phyloP scores from a whole-genome alignment of 2,113 vertebrate genomes.

The Anhinga rufa region DNA sequence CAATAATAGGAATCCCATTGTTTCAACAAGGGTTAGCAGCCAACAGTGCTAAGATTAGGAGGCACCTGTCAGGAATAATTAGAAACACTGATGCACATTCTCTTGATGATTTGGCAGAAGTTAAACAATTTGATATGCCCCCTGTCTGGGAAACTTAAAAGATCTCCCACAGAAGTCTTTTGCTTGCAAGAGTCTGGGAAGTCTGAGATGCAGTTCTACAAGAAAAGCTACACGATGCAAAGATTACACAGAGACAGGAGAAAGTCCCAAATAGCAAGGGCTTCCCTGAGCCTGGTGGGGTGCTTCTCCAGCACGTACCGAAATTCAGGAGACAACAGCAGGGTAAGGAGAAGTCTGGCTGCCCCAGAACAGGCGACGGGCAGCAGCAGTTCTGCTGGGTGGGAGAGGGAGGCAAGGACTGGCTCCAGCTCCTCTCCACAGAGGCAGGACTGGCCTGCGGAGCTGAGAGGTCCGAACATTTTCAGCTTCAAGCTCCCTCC shows the following conservation, averaged over 20 bases:
- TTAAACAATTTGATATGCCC: background rate
- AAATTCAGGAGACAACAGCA: background rate
- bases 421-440: background rate
- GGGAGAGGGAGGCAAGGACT: background rate
- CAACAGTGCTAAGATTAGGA: background rate
- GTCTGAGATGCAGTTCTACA: background rate
- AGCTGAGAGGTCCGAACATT: background rate
- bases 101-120: background rate
- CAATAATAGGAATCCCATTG: background rate
- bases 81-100: background rate
- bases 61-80: background rate
- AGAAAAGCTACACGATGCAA: background rate
- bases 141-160: background rate
- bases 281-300: background rate
- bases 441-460: background rate
- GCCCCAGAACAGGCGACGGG: fast-evolving
- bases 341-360: background rate
- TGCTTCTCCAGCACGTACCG: background rate
- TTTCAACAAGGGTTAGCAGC: background rate
- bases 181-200: background rate
- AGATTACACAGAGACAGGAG: background rate
- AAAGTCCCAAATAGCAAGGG: background rate
- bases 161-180: background rate
- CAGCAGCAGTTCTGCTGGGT: background rate
- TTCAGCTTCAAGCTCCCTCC: background rate